Evolutionary conservation across 2,888 invertebrate genomes (phyloP), one percentile per base, ranked within the genome.

Genomic region (Electrophaes corylata): DNA sequence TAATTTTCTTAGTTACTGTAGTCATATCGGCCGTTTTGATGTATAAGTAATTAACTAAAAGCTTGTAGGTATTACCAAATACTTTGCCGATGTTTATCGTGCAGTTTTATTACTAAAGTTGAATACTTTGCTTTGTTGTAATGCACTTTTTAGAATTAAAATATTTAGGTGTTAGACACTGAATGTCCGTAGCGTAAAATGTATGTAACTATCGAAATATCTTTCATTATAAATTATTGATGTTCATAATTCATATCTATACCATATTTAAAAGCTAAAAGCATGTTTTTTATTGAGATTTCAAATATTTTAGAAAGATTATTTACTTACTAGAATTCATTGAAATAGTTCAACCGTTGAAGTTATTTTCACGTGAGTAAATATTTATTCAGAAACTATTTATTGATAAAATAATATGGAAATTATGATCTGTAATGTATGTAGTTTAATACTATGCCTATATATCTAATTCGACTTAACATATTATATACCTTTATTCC

Each of bases 401-500:
- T 29, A 29, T 10, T 29, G 26, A n/a, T 14, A 0, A 14, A 35
- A 16, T 37, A 16, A 37, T 10, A 6, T 3, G 37, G 10, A 37
- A 37, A 10, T 14, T 8, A 16, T 19, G 57, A 44, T 51, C 45
- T 52, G 35, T n/a, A n/a, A n/a, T n/a, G n/a, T n/a, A 56, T 50
- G 10, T 29, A 44, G 6, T 1, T 29, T 6, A 29, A 29, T 12
- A 12, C 8, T 18, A 31, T 4, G 16, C 10, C 6, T 5, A 29
- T 48, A 39, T 19, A 41, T 20, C 23, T 20, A n/a, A n/a, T n/a
- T 41, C 11, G 10, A 20, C 26, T 41, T 23, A 23, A 33, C 14
- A 37, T 29, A 23, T 6, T 39, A 11, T 18, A 16, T 40, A 62
- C 58, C 56, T 62, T 19, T 58, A 75, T 76, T 79, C 76, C 75